These are phyloP conservation scores for Dasysyrphus albostriatus DNA, from an alignment of 2,888 invertebrate genomes.

Conservation along the genomic window DNA sequence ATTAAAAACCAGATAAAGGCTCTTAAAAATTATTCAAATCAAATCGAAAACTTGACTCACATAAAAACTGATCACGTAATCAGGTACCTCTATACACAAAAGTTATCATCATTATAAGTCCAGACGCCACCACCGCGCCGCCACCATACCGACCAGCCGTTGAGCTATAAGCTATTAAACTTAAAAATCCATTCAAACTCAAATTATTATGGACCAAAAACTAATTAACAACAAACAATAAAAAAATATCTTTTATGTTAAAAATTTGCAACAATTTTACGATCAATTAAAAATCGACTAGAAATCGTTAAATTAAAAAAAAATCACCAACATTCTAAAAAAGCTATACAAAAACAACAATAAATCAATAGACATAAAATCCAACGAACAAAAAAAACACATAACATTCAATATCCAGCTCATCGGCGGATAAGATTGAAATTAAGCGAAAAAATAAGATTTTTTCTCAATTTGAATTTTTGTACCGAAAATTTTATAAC, in stretches of 20 bases:
- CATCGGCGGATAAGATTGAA: constrained; percentile 24
- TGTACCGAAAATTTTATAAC: constrained; percentile 62
- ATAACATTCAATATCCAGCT: constrained; percentile 41
- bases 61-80: constrained; percentile 19
- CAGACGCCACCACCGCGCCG: neutral
- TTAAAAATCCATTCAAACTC: constrained; percentile 58
- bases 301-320: constrained; percentile 47
- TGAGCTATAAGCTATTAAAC: constrained; percentile 25
- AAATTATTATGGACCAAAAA: constrained; percentile 20
- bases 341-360: constrained; percentile 26
- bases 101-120: neutral
- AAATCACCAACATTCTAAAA: constrained; percentile 59
- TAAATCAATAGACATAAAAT: constrained; percentile 22
- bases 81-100: neutral
- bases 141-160: neutral
- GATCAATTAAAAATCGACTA: constrained; percentile 72
- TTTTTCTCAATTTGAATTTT: constrained; percentile 4
- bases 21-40: constrained; percentile 23
- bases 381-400: constrained; percentile 28
- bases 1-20: constrained; percentile 7
- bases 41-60: constrained; percentile 13
- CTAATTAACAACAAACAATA: constrained; percentile 39
- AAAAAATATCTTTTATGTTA: constrained; percentile 20
- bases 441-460: constrained; percentile 11
- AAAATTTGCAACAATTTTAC: constrained; percentile 69